Evolutionary conservation across 2,888 invertebrate genomes (phyloP).

Genomic region (Macrosoma leucophasiata): DNA sequence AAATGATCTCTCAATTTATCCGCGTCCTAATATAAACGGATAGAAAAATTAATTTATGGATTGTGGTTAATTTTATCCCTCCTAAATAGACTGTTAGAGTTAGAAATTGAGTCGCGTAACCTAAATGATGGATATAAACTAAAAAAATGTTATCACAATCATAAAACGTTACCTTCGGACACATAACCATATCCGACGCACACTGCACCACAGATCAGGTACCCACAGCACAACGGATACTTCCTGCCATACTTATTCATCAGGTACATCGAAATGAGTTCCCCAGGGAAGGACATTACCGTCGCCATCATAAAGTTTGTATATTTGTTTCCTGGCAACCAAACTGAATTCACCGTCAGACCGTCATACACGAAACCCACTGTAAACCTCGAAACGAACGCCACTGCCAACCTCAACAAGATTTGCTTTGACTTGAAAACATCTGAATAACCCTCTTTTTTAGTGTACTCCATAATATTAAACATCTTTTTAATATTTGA

Average conservation of each 20-base stretch:
- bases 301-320: conserved; percentile 52
- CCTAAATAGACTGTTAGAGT: too few species aligned
- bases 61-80: too few species aligned
- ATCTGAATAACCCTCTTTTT: conserved; percentile 39
- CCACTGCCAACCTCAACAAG: conserved; percentile 40
- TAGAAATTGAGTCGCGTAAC: too few species aligned
- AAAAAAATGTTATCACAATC: too few species aligned
- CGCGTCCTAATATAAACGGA: too few species aligned
- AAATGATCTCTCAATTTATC: too few species aligned
- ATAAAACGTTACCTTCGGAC: conserved; percentile 48
- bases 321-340: conserved; percentile 55
- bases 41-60: too few species aligned
- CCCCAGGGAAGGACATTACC: conserved; percentile 59
- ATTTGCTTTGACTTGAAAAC: conserved; percentile 47
- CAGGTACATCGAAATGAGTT: conserved; percentile 44
- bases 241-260: conserved; percentile 58
- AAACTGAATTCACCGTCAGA: conserved; percentile 53
- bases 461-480: conserved; percentile 39
- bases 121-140: too few species aligned
- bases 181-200: conserved; percentile 43
- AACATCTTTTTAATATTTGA: conserved; percentile 41
- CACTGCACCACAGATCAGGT: conserved; percentile 38
- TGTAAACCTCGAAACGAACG: conserved; percentile 42
- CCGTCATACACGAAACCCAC: conserved; percentile 57
- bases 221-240: conserved; percentile 44